Conservation (phyloP, 2,797 vertebrate species). For the Anableps anableps region DNA sequence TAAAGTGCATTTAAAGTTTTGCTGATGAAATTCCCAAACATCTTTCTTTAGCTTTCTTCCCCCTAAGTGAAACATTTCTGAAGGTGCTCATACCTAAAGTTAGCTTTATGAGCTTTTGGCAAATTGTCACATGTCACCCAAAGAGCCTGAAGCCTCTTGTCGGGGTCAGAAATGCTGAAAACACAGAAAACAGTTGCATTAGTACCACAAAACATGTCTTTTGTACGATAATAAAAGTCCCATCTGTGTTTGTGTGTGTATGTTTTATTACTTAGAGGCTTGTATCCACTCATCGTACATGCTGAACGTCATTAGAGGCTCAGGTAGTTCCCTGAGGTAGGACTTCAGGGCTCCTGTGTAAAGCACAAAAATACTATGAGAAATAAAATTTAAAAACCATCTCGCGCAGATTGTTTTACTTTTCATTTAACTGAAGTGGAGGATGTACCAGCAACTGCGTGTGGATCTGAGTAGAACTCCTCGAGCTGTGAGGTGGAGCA, state of each 20-base stretch:
- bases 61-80: neutral
- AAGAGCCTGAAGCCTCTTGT: slow-evolving; percentile 92
- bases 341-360: slow-evolving; percentile 95
- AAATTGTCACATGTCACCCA: slow-evolving; percentile 93
- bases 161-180: slow-evolving; percentile 89
- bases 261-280: slow-evolving; percentile 87
- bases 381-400: slow-evolving; percentile 8
- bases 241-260: slow-evolving; percentile 6
- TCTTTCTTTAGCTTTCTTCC: neutral
- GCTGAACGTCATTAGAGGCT: slow-evolving; percentile 94
- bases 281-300: slow-evolving; percentile 95
- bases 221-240: slow-evolving; percentile 29
- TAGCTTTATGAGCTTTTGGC: slow-evolving; percentile 91
- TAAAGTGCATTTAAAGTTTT: neutral
- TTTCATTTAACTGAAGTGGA: slow-evolving; percentile 11
- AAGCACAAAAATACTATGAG: slow-evolving; percentile 33
- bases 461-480: slow-evolving; percentile 98
- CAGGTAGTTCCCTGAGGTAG: slow-evolving; percentile 95
- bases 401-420: slow-evolving; percentile 15
- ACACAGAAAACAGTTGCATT: slow-evolving; percentile 33
- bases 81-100: slow-evolving; percentile 76
- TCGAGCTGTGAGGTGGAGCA: slow-evolving; percentile 96
- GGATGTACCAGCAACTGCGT: slow-evolving; percentile 92
- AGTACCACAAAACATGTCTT: slow-evolving; percentile 17
- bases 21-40: neutral